These are phyloP conservation scores for Lonchura striata DNA, from an alignment of 2,113 vertebrate species.

Conservation along the genomic window DNA sequence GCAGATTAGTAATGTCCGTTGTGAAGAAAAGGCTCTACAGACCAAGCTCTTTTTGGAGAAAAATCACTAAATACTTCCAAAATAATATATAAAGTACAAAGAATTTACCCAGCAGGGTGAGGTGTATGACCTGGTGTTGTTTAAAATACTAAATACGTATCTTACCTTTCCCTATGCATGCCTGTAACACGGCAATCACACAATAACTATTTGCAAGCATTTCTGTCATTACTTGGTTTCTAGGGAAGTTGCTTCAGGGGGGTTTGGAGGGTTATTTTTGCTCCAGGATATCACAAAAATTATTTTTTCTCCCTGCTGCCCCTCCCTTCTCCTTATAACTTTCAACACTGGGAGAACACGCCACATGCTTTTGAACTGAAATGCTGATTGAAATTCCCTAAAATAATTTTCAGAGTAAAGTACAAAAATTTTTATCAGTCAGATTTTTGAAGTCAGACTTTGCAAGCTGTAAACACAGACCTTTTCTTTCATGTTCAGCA, in stretches of 20 bases:
- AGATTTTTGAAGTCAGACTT: neutral
- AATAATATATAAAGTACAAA: neutral
- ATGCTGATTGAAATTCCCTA: neutral
- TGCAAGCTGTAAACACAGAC: neutral
- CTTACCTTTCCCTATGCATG: neutral
- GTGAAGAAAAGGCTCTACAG: neutral
- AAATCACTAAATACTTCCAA: neutral
- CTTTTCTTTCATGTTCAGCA: neutral
- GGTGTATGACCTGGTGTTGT: neutral
- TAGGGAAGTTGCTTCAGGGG: neutral
- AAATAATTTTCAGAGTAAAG: neutral
- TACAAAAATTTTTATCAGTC: neutral
- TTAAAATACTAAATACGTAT: neutral
- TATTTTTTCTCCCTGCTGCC: neutral
- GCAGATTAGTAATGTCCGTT: neutral
- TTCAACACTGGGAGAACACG: neutral
- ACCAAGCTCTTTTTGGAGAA: neutral
- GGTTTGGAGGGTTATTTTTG: accelerated
- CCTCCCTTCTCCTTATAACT: neutral
- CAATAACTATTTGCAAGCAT: neutral
- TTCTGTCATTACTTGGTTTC: neutral
- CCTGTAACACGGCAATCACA: accelerated
- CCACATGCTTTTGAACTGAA: neutral
- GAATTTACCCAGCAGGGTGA: neutral
- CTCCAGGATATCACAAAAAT: neutral